Evolutionary conservation across 2,888 invertebrate species (phyloP), one percentile per base, ranked within the genome.

Genomic region (Zonitis immaculata): DNA sequence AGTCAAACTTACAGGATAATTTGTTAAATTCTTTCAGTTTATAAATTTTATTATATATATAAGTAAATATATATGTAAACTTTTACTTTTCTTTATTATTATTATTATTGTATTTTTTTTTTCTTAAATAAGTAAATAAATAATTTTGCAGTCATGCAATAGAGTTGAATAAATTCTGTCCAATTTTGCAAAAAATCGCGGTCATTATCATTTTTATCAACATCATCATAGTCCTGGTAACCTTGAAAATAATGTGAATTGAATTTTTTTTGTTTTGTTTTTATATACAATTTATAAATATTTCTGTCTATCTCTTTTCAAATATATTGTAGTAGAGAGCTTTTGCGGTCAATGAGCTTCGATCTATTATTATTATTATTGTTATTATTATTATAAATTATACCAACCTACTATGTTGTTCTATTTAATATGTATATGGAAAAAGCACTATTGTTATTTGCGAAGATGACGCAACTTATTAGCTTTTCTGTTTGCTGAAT

Each of bases 401-500:
- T n/a, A 20, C 2, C 9, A 35, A 39, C 39, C 18, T 22, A 22
- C 5, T 22, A 22, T 22, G 26, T 26, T 5, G 26, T 9, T 20
- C 20, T 20, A 11, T 20, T 5, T 16, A 35, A 4, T 12, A 32
- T 20, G 18, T 11, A 20, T 18, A 1, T 39, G 20, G 20, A 39
- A 39, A 39, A 39, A 35, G 35, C 35, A 35, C 22, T 4, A 22
- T 32, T 14, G 35, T 8, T 35, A 9, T 39, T 39, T 39, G 20
- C 20, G 0, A 39, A 9, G 27, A 26, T 45, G 45, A 45, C 45
- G 45, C 45, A 45, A 45, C 28, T 26, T 18, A n/a, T 26, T 18
- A n/a, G 18, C 39, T 26, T 45, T 44, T 28, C 27, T 18, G 27
- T 45, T 27, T 45, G 45, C 45, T 45, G 45, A 45, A 45, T 45